phyloP scores from a whole-genome alignment of 2,888 invertebrate genomes.

The Phlogophora meticulosa region DNA sequence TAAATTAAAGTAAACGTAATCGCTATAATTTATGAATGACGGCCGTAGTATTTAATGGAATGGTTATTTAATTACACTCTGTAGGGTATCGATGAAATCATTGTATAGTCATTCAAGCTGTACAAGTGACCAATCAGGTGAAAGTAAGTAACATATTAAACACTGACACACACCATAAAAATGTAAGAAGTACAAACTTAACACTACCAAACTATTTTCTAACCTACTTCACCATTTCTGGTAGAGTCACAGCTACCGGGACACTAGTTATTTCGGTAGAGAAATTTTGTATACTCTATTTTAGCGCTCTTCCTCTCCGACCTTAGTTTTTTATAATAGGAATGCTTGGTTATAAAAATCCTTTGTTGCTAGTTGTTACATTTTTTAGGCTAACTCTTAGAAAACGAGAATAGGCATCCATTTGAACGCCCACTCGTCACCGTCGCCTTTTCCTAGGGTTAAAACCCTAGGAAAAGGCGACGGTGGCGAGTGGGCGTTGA shows the following conservation, averaged over 20 bases:
- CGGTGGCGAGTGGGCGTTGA: no score
- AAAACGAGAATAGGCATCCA: no score
- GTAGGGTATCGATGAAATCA: not conserved
- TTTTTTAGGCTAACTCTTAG: no score
- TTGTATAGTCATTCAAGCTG: constrained; percentile 7
- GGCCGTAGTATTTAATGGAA: constrained; percentile 11
- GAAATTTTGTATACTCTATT: constrained; percentile 9
- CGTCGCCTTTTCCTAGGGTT: no score
- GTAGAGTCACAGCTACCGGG: not conserved
- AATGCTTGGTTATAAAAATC: no score
- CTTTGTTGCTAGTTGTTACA: no score
- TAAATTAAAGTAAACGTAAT: constrained; percentile 32
- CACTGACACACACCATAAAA: not conserved
- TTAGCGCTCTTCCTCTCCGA: not conserved
- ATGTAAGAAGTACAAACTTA: not conserved
- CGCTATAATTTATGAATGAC: constrained; percentile 27
- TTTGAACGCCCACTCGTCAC: no score
- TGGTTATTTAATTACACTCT: constrained; percentile 20
- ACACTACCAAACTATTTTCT: not conserved
- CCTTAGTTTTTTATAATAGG: not conserved
- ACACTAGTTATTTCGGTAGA: constrained; percentile 2
- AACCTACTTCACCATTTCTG: not conserved
- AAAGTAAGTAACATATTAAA: constrained; percentile 9
- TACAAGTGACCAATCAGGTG: constrained; percentile 4
- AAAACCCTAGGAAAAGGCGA: no score